Evolutionary conservation across 2,888 invertebrate genomes (phyloP).

Genomic region (Oscheius onirici): DNA sequence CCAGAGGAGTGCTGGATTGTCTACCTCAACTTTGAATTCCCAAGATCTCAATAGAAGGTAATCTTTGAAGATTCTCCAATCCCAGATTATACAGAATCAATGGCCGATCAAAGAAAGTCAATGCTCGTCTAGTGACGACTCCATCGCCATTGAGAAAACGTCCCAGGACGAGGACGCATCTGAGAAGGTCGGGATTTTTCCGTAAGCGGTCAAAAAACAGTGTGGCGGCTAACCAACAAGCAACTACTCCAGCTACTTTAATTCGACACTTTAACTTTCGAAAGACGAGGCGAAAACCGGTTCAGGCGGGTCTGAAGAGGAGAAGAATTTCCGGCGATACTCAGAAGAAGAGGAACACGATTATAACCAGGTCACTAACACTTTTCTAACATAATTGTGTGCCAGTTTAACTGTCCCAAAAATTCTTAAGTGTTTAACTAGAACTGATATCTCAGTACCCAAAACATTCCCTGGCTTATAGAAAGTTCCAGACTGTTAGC

Average conservation of each 20-base stretch:
- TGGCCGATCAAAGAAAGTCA: slow-evolving; percentile 3
- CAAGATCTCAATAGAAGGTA: slow-evolving; percentile 6
- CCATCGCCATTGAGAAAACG: slow-evolving; percentile 6
- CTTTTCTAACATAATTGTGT: not conserved
- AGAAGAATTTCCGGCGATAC: not conserved
- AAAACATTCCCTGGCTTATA: no score
- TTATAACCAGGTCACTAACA: slow-evolving; percentile 13
- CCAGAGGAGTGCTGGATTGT: not conserved
- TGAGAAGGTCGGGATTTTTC: slow-evolving; percentile 16
- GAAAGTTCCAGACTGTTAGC: not conserved
- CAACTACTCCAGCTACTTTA: no score
- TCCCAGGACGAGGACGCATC: not conserved
- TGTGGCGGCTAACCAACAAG: no score
- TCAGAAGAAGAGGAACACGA: not conserved
- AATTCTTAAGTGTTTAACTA: no score
- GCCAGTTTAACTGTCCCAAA: not conserved
- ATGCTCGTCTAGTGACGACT: not conserved
- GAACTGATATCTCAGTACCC: no score
- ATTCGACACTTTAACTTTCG: not conserved
- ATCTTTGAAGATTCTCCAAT: not conserved
- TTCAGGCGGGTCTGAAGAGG: not conserved
- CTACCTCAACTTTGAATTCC: not conserved
- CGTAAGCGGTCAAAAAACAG: not conserved
- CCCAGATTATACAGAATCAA: not conserved
- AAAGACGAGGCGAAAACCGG: not conserved